Percentiles rank a stretch among this genome's conserved stretches.
Evolutionary conservation across 2,797 vertebrate genomes (phyloP).

Genomic region (Chiroxiphia lanceolata): DNA sequence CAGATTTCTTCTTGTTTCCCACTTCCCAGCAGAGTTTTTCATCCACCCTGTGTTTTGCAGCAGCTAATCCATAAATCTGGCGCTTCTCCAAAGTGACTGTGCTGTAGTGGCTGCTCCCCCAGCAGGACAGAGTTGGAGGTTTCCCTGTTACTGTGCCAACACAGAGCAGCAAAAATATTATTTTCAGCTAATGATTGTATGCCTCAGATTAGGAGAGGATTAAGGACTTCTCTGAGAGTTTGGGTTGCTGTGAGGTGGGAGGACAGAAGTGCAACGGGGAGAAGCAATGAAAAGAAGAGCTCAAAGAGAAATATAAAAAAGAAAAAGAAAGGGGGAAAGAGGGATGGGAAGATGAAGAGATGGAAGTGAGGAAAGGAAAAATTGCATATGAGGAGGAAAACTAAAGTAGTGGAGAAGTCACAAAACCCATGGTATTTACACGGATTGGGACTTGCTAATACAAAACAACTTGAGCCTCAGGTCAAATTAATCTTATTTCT

Average conservation of each 20-base stretch:
- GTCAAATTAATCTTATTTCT: background rate
- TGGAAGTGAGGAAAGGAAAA: background rate
- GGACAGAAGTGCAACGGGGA: background rate
- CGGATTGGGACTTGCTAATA: background rate
- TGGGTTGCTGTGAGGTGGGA: background rate
- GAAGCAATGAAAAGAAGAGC: background rate
- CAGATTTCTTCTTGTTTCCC: background rate
- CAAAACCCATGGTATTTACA: background rate
- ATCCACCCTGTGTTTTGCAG: background rate
- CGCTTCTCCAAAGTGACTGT: rapidly evolving
- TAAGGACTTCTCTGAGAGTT: background rate
- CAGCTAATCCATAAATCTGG: slow-evolving; percentile 5
- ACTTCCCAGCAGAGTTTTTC: background rate
- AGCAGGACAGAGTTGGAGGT: background rate
- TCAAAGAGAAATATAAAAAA: background rate
- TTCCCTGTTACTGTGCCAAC: background rate
- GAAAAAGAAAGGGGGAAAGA: background rate
- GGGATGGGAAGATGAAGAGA: background rate
- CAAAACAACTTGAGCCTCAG: background rate
- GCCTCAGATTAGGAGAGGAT: background rate
- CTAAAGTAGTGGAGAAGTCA: background rate
- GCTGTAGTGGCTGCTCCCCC: background rate
- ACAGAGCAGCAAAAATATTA: background rate
- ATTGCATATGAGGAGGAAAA: background rate
- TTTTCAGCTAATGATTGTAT: background rate